Evolutionary conservation across 2,113 vertebrate species (phyloP).

Genomic region (Corapipo altera): DNA sequence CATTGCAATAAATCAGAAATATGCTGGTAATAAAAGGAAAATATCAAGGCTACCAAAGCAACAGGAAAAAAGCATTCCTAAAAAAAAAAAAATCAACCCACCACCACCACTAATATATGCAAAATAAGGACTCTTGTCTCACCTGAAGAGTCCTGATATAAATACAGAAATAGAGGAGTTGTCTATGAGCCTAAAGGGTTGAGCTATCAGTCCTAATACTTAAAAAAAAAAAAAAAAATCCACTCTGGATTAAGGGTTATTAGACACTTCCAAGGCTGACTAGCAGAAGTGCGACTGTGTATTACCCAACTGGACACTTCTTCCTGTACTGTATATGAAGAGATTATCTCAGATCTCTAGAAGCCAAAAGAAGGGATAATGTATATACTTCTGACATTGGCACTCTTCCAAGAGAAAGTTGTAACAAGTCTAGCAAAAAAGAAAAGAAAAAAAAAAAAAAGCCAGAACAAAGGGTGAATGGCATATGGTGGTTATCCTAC

Average conservation of each 20-base stretch:
- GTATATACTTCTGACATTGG: slow-evolving; percentile 23
- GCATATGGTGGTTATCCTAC: slow-evolving; percentile 57
- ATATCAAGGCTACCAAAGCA: not conserved
- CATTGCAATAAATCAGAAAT: slow-evolving; percentile 50
- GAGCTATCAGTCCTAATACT: not conserved
- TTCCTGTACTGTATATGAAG: not conserved
- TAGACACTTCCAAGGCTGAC: not conserved
- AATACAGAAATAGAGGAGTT: not conserved
- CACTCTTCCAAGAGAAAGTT: slow-evolving; percentile 45
- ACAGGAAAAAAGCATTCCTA: not conserved
- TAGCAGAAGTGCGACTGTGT: not conserved
- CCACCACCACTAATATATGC: not conserved
- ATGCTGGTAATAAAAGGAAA: slow-evolving; percentile 11
- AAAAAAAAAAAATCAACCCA: not conserved
- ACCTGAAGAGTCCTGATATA: not conserved
- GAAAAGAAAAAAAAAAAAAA: not conserved
- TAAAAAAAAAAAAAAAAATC: not conserved
- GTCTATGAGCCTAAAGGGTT: not conserved
- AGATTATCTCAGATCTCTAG: slow-evolving; percentile 16
- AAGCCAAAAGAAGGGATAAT: slow-evolving; percentile 32
- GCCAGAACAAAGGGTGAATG: slow-evolving; percentile 46
- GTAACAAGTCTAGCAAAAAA: slow-evolving; percentile 15
- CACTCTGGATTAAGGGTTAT: not conserved
- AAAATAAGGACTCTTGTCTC: not conserved
- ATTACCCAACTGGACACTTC: not conserved